phyloP scores from a whole-genome alignment of 2,888 invertebrate species.

The Mythimna impura region DNA sequence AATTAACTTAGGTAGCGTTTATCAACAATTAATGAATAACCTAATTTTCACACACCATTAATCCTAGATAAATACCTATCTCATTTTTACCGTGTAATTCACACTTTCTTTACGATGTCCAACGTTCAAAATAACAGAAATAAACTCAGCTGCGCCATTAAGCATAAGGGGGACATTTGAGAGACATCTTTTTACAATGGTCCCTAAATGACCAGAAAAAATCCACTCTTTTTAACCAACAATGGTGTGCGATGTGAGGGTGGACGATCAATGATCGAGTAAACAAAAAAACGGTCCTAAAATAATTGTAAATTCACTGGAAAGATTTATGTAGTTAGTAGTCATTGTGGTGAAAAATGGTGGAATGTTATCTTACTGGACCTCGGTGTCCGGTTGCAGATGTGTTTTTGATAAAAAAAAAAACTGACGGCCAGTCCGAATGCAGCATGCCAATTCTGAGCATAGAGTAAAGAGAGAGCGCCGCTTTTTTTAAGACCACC shows the following conservation, averaged over 20 bases:
- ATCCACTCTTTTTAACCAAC: constrained; percentile 83
- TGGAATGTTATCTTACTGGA: constrained; percentile 73
- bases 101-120: constrained; percentile 74
- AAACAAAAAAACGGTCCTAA: constrained; percentile 79
- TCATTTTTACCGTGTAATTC: constrained; percentile 72
- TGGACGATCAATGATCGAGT: constrained; percentile 86
- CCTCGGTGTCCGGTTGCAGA: constrained; percentile 87
- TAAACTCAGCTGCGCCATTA: constrained; percentile 85
- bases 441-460: constrained; percentile 68
- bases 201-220: constrained; percentile 88
- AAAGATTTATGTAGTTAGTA: constrained; percentile 88
- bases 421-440: constrained; percentile 62
- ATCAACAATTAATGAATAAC: constrained; percentile 15
- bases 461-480: constrained; percentile 63
- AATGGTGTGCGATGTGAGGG: constrained; percentile 86
- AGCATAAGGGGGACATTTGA: constrained; percentile 83
- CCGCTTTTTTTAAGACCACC: constrained; percentile 67
- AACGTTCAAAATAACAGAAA: constrained; percentile 67
- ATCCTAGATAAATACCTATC: constrained; percentile 51
- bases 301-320: constrained; percentile 87
- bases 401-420: constrained; percentile 76
- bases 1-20: constrained; percentile 21
- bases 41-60: constrained; percentile 60
- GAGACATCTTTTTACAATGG: constrained; percentile 87
- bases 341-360: constrained; percentile 80